Evolutionary conservation across 2,888 invertebrate genomes (phyloP), one percentile per base, ranked within the genome.

Genomic region (Prostheceraeus crozeri): DNA sequence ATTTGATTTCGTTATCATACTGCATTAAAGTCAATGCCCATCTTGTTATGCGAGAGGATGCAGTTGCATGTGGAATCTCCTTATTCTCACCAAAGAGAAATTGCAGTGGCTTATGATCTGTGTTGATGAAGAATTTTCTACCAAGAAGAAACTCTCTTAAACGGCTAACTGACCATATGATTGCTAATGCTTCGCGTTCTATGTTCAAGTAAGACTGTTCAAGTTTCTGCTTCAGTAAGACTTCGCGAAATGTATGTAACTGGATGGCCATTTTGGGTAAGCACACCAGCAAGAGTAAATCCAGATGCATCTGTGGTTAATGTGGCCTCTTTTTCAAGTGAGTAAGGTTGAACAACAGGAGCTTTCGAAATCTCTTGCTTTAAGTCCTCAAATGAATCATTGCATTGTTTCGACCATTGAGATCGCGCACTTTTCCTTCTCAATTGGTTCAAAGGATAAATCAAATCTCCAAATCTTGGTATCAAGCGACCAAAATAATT

Each of bases 401-500:
- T 21, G 57, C 57, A 57, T 25, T 57, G 25, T 58, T 54, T 46
- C 14, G 57, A 25, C 59, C 57, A 59, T 21, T 23, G 8, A 51
- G 57, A 57, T 27, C 21, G n/a, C n/a, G 11, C 14, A 16, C 23
- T 57, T 8, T 21, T 19, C 51, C 57, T 57, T 30, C 57, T 54
- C 6, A 57, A 21, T 57, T 58, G 16, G 57, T 57, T 57, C 59
- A 57, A 57, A 57, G 57, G 57, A 11, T 21, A 4, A 25, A 57
- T 16, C 57, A 57, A 57, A 19, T 57, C 57, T 19, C 14, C 28
- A 40, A 57, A 57, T n/a, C 19, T 52, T 40, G 57, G 57, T 16
- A 57, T 58, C 51, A 60, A 16, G 55, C 57, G 21, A 16, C 57
- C 57, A 40, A 57, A 59, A 57, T 27, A 57, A 57, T 57, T 57